phyloP scores from a whole-genome alignment of 2,113 vertebrate genomes.

The Halcyon senegalensis region DNA sequence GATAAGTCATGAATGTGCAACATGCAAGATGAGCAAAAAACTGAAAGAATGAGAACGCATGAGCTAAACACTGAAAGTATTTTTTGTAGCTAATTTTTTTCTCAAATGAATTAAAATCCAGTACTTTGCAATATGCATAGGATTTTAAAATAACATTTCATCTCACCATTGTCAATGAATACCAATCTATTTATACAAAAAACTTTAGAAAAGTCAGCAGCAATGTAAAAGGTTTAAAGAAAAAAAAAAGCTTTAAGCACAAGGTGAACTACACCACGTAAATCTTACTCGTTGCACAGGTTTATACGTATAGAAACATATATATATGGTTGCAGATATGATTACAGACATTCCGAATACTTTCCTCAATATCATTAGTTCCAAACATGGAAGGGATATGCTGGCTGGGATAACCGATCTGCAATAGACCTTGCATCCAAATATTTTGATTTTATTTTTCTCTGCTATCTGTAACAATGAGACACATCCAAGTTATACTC shows the following conservation, averaged over 20 bases:
- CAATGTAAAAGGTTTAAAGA: neutral
- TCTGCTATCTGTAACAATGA: neutral
- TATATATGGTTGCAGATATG: neutral
- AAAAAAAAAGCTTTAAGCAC: neutral
- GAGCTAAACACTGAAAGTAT: neutral
- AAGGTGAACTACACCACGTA: too few relatives aligned
- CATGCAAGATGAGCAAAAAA: neutral
- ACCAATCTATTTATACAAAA: neutral
- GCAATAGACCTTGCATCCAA: neutral
- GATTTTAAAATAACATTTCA: neutral
- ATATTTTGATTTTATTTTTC: neutral
- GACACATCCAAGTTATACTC: neutral
- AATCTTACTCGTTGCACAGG: neutral
- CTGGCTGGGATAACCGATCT: neutral
- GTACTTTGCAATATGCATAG: neutral
- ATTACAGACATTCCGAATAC: neutral
- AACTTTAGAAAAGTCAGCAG: neutral
- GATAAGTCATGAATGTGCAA: neutral
- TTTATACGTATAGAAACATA: neutral
- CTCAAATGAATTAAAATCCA: neutral
- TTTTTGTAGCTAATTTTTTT: neutral
- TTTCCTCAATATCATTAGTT: neutral
- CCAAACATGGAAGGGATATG: neutral
- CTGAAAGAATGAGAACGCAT: neutral
- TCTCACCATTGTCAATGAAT: neutral